phyloP scores from a whole-genome alignment of 1,140 invertebrate species.

The Scaptomyza hsui region DNA sequence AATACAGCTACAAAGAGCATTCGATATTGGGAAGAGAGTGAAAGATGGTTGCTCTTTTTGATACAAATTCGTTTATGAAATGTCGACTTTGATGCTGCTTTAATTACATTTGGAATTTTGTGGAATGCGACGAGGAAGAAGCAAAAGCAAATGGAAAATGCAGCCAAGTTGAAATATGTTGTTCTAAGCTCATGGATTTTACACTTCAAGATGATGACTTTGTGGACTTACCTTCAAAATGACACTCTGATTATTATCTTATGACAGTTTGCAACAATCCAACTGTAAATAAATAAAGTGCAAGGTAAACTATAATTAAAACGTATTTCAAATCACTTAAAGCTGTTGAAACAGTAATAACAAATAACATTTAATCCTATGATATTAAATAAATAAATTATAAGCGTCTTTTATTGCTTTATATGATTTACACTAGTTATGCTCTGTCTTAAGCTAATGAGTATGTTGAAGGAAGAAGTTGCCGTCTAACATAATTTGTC shows the following conservation, averaged over 20 bases:
- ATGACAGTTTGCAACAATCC: conserved; percentile 23
- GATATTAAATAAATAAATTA: conserved; percentile 12
- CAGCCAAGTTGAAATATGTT: conserved; percentile 33
- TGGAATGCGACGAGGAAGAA: too few relatives aligned
- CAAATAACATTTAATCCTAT: conserved; percentile 30
- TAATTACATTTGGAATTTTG: conserved; percentile 65
- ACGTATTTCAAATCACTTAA: conserved; percentile 42
- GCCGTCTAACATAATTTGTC: too few relatives aligned
- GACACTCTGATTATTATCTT: conserved; percentile 21
- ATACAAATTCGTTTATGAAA: not conserved
- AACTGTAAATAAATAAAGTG: conserved; percentile 59
- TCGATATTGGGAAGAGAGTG: not conserved
- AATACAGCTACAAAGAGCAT: conserved; percentile 10
- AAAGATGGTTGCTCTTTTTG: not conserved
- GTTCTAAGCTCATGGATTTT: conserved; percentile 6
- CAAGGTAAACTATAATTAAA: conserved; percentile 58
- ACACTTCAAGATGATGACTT: conserved; percentile 2
- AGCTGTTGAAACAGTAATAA: conserved; percentile 25
- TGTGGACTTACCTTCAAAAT: conserved; percentile 54
- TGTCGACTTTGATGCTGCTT: conserved; percentile 46
- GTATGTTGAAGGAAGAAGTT: too few relatives aligned
- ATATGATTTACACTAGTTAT: not conserved
- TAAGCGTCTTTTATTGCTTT: conserved; percentile 1
- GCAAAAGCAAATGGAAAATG: conserved; percentile 19
- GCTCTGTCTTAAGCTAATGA: not conserved